Conservation (phyloP, 2,888 invertebrate genomes). For the Pseudanteris insignis region DNA sequence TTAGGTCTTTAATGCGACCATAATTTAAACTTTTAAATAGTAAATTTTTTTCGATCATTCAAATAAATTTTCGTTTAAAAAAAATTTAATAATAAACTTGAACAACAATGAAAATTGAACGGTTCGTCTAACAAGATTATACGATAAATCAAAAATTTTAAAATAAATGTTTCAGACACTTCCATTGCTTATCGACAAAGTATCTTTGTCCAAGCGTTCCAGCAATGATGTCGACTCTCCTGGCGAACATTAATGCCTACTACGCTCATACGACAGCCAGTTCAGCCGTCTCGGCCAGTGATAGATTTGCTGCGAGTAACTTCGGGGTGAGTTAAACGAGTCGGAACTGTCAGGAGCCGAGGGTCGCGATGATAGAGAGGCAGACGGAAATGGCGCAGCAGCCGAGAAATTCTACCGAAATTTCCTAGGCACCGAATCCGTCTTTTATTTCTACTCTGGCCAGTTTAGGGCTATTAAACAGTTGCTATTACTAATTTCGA, state of each 20-base stretch:
- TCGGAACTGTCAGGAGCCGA: too few relatives aligned
- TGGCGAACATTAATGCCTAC: slow-evolving; percentile 99
- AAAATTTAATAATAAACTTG: neutral
- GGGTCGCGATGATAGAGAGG: slow-evolving; percentile 25
- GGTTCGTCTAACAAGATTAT: too few relatives aligned
- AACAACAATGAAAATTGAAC: too few relatives aligned
- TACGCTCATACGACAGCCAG: slow-evolving; percentile 98
- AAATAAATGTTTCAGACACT: slow-evolving; percentile 78
- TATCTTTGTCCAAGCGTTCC: slow-evolving; percentile 99
- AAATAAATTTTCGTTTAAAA: too few relatives aligned
- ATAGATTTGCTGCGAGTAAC: slow-evolving; percentile 98
- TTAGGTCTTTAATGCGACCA: too few relatives aligned
- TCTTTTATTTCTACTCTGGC: slow-evolving; percentile 51
- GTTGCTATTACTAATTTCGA: slow-evolving; percentile 30
- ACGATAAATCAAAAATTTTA: slow-evolving; percentile 12
- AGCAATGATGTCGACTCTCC: slow-evolving; percentile 97
- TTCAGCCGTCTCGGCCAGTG: slow-evolving; percentile 97
- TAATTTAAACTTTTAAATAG: too few relatives aligned
- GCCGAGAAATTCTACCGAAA: slow-evolving; percentile 52
- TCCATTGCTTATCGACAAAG: slow-evolving; percentile 99
- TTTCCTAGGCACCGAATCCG: slow-evolving; percentile 51
- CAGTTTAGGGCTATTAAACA: slow-evolving; percentile 43
- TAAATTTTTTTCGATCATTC: too few relatives aligned
- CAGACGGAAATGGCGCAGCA: slow-evolving; percentile 11
- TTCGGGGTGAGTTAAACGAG: slow-evolving; percentile 83